Conservation (phyloP, 2,888 invertebrate species). For the Eupithecia exiguata region DNA sequence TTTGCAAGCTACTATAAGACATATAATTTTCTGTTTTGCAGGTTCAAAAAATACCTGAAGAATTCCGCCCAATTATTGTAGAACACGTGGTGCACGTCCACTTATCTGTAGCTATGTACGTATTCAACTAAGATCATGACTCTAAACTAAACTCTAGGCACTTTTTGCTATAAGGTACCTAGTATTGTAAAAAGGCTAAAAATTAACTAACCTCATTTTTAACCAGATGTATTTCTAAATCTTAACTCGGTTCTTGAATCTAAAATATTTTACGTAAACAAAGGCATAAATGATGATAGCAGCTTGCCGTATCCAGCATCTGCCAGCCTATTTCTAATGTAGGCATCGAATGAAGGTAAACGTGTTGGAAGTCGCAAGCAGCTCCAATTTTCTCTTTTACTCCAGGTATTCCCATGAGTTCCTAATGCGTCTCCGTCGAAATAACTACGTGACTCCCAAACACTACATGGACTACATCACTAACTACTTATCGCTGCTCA, state of each 20-base stretch:
- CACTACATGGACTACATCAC: conserved; percentile 95
- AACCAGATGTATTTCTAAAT: no score
- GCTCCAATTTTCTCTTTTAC: neutral
- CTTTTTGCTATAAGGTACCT: no score
- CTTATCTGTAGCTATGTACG: conserved; percentile 84
- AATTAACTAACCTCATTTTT: no score
- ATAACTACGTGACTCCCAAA: conserved; percentile 95
- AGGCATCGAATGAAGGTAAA: no score
- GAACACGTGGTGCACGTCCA: conserved; percentile 95
- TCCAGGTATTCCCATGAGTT: conserved; percentile 88
- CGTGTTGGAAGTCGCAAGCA: neutral
- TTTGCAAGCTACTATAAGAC: neutral
- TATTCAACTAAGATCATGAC: neutral
- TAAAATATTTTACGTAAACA: neutral
- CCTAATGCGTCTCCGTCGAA: conserved; percentile 87
- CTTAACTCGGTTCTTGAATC: no score
- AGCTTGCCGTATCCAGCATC: no score
- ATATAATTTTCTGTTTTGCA: conserved; percentile 58
- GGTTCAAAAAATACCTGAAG: conserved; percentile 87
- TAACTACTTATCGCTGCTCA: conserved; percentile 89
- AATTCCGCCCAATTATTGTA: conserved; percentile 88
- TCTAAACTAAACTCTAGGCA: no score
- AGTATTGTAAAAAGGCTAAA: no score
- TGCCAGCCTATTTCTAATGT: no score
- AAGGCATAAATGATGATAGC: no score